A percentile compares a stretch with the other conserved stretches of the same genome.
These are phyloP conservation scores for Galaxias olidus DNA, from an alignment of 2,797 vertebrate genomes.

Conservation along the genomic window DNA sequence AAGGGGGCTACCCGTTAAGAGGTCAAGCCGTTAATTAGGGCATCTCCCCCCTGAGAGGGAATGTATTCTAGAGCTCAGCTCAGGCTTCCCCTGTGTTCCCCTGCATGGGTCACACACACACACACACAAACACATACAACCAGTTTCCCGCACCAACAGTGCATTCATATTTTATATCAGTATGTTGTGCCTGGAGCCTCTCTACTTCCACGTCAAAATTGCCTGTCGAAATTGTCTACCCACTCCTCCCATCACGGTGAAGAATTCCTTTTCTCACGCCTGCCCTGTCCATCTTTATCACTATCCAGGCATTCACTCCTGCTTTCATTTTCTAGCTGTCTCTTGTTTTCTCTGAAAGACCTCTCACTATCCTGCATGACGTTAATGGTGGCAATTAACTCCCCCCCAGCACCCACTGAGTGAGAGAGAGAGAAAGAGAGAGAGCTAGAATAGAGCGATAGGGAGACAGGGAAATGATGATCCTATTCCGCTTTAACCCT, in stretches of 20 bases:
- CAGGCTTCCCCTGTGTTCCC: conserved; percentile 62
- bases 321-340: conserved; percentile 2
- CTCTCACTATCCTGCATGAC: conserved; percentile 45
- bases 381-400: conserved; percentile 69
- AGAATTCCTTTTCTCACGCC: conserved; percentile 48
- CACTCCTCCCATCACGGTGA: conserved; percentile 26
- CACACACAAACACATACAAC: conserved; percentile 32
- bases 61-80: conserved; percentile 62
- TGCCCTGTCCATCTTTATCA: conserved; percentile 20
- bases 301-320: conserved; percentile 29
- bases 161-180: conserved; percentile 60
- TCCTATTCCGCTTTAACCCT: conserved; percentile 48
- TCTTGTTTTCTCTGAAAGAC: conserved; percentile 22
- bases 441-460: conserved; percentile 11
- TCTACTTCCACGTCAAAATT: conserved; percentile 56
- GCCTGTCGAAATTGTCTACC: conserved; percentile 51
- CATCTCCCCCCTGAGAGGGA: conserved; percentile 68
- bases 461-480: conserved; percentile 48
- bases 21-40: conserved; percentile 81
- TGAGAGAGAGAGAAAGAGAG: not conserved
- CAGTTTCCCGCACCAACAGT: conserved; percentile 16
- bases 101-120: conserved; percentile 49
- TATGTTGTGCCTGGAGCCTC: conserved; percentile 59
- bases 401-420: conserved; percentile 40
- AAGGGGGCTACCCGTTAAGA: conserved; percentile 70